Evolutionary conservation across 2,797 vertebrate genomes (phyloP).

Genomic region (Gadopsis bispinosus): DNA sequence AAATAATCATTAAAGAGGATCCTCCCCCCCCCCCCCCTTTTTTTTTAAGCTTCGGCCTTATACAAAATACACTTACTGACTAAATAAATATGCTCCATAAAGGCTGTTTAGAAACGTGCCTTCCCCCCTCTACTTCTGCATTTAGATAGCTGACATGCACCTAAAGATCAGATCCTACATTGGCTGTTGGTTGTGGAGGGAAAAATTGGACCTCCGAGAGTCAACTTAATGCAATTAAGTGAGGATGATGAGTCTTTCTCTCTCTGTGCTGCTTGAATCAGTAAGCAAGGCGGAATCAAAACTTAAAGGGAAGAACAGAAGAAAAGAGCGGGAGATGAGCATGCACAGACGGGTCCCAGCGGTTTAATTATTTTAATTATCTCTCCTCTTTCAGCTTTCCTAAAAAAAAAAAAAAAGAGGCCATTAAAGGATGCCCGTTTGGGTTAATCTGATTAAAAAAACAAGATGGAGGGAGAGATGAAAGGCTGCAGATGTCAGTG

Average conservation of each 20-base stretch:
- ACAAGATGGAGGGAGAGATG: constrained; percentile 88
- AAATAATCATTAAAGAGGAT: constrained; percentile 86
- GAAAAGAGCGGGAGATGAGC: constrained; percentile 70
- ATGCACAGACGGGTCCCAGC: constrained; percentile 83
- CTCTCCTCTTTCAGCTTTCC: constrained; percentile 89
- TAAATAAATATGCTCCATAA: constrained; percentile 81
- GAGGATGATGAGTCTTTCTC: constrained; percentile 80
- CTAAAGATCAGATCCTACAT: constrained; percentile 73
- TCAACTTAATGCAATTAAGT: constrained; percentile 85
- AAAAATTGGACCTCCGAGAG: constrained; percentile 84
- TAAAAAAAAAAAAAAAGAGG: constrained; percentile 80
- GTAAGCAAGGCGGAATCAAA: constrained; percentile 81
- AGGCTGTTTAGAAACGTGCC: constrained; percentile 78
- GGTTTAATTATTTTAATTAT: constrained; percentile 97
- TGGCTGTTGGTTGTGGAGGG: constrained; percentile 76
- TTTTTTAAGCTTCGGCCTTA: constrained; percentile 75
- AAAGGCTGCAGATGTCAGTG: constrained; percentile 89
- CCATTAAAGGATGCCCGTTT: constrained; percentile 92
- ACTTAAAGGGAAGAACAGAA: constrained; percentile 86
- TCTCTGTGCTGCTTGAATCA: constrained; percentile 79
- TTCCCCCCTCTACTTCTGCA: constrained; percentile 69
- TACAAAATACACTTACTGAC: constrained; percentile 77
- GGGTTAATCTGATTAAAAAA: constrained; percentile 90
- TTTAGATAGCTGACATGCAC: constrained; percentile 78
- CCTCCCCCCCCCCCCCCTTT: constrained; percentile 56